Conservation (phyloP, 2,888 invertebrate genomes). For the Netelia virgata region DNA sequence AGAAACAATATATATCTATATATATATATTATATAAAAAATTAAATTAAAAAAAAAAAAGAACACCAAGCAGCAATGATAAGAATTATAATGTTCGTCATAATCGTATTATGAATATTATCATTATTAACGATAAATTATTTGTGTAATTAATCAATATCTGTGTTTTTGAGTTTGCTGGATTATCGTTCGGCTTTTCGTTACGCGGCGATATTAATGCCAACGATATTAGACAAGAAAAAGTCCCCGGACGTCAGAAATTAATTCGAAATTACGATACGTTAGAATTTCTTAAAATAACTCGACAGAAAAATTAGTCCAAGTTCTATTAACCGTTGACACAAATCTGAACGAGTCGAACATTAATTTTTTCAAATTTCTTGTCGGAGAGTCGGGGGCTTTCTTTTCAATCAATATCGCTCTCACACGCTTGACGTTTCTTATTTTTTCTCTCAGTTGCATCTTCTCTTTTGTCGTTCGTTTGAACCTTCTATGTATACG, state of each 20-base stretch:
- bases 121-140: slow-evolving; percentile 57
- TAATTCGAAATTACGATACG: background rate
- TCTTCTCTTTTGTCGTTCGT: slow-evolving; percentile 33
- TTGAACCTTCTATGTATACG: background rate
- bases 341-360: background rate
- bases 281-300: too few relatives aligned
- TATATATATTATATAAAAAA: slow-evolving; percentile 34
- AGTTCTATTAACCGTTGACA: too few relatives aligned
- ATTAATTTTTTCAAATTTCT: background rate
- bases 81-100: slow-evolving; percentile 57
- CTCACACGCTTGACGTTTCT: slow-evolving; percentile 60
- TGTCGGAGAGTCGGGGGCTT: slow-evolving; percentile 28
- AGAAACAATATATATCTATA: slow-evolving; percentile 33
- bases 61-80: slow-evolving; percentile 24
- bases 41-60: slow-evolving; percentile 40
- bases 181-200: slow-evolving; percentile 65
- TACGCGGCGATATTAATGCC: slow-evolving; percentile 55
- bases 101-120: slow-evolving; percentile 51
- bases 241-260: slow-evolving; percentile 11
- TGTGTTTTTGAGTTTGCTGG: slow-evolving; percentile 63
- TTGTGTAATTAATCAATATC: slow-evolving; percentile 38
- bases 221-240: slow-evolving; percentile 40
- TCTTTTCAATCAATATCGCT: slow-evolving; percentile 43
- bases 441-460: slow-evolving; percentile 58
- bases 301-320: too few relatives aligned